Evolutionary conservation across 1,140 invertebrate species (phyloP), one percentile per base, ranked within the genome.

Genomic region (Whitmania pigra): DNA sequence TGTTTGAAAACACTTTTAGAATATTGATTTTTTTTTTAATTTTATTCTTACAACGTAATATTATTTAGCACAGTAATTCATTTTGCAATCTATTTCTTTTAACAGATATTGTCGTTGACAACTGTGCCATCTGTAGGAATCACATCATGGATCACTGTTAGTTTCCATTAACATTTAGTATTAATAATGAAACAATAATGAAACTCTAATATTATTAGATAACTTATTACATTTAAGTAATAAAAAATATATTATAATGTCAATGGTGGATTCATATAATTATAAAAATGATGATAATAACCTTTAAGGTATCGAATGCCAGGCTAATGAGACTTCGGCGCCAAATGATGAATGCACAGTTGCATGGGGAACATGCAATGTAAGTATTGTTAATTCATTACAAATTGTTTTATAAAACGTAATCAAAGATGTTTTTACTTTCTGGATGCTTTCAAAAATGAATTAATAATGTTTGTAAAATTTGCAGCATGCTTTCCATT

Each of bases 321-420:
- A 99, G 82, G 96, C 96, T 1, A 99, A 99, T 86, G 95, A 99
- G 74, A 93, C 94, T 4, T 94, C 93, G 43, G 93, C 92, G 7
- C 96, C 93, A 4, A 95, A 91, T 83, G 96, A 99, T 83, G 96
- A 99, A 82, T 99, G 96, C 80, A 99, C 94, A 72, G 96, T 99
- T 40, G 95, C 96, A 69, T 99, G 96, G 96, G 95, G 96, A 76
- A 94, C 98, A 71, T 99, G 96, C 81, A 99, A 99, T 87, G 91
- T 93, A 87, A 86, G 86, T 43, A 6, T 43, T 43, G 13, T 6
- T 43, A 43, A 43, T 43, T 6, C 13, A 13, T 43, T 43, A 43
- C 40, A 43, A 43, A 6, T 5, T 5, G 13, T 43, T 43, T 43
- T n/a, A n/a, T n/a, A n/a, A n/a, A n/a, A n/a, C n/a, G n/a, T n/a